Percentiles rank a stretch among this genome's conserved stretches.
phyloP scores from a whole-genome alignment of 2,797 vertebrate genomes.

The Urosaurus nigricauda region DNA sequence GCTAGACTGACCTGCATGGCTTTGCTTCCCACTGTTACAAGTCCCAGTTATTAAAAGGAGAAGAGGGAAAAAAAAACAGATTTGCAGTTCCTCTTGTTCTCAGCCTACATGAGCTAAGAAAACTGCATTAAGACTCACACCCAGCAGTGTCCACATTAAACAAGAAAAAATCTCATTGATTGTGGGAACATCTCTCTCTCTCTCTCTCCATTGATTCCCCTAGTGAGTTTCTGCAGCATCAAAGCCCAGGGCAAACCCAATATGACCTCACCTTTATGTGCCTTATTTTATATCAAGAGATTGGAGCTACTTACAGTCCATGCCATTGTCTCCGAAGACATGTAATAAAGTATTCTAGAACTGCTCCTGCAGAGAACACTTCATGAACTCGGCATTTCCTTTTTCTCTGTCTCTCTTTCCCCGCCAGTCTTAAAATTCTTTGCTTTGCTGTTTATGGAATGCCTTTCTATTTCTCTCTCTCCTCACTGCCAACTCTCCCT shows the following conservation, averaged over 20 bases:
- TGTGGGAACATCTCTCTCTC: conserved; percentile 78
- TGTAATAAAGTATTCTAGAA: conserved; percentile 84
- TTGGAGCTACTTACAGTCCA: conserved; percentile 83
- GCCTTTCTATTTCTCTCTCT: conserved; percentile 29
- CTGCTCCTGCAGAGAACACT: conserved; percentile 79
- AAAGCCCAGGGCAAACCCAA: conserved; percentile 92
- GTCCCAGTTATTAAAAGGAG: conserved; percentile 68
- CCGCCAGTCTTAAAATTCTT: conserved; percentile 74
- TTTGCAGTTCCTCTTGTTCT: conserved; percentile 72
- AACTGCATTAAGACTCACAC: conserved; percentile 85
- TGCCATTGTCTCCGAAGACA: conserved; percentile 81
- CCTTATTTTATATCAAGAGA: conserved; percentile 85
- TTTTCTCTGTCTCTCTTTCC: conserved; percentile 58
- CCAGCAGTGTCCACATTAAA: conserved; percentile 91
- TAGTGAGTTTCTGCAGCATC: conserved; percentile 93
- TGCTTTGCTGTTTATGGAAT: conserved; percentile 69
- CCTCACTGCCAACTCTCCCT: neutral
- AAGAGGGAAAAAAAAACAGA: conserved; percentile 65
- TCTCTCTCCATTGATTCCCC: conserved; percentile 91
- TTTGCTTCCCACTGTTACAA: conserved; percentile 11
- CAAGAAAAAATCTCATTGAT: conserved; percentile 88
- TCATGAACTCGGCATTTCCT: conserved; percentile 77
- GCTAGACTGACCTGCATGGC: conserved; percentile 52
- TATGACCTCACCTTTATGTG: conserved; percentile 93
- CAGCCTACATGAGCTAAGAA: conserved; percentile 80